Evolutionary conservation across 1,140 invertebrate genomes (phyloP).

Genomic region (Aphaenogaster floridana): DNA sequence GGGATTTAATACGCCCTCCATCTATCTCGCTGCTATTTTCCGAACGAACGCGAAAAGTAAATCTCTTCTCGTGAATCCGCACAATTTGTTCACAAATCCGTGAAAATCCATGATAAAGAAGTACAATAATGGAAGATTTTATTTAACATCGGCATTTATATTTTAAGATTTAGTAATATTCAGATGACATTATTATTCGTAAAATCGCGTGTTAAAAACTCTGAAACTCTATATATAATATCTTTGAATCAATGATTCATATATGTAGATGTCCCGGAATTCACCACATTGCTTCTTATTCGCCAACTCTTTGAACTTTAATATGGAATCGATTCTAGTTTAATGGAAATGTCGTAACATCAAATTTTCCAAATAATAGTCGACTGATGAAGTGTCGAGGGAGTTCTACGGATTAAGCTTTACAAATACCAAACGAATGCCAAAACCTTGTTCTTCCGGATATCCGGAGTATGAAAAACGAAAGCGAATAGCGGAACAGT

Average conservation of each 20-base stretch:
- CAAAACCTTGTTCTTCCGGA: constrained; percentile 18
- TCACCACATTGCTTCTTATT: neutral
- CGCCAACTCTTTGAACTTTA: neutral
- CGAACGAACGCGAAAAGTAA: constrained; percentile 10
- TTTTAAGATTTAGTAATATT: neutral
- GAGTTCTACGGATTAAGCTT: neutral
- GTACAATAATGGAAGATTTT: neutral
- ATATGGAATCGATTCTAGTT: neutral
- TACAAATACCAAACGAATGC: neutral
- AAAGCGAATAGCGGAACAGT: constrained; percentile 35
- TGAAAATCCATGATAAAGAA: neutral
- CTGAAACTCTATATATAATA: neutral
- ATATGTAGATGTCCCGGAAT: neutral
- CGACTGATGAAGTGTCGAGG: too few relatives aligned
- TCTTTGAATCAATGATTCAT: neutral
- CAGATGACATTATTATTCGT: neutral
- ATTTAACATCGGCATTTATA: neutral
- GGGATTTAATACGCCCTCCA: neutral
- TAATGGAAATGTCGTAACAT: neutral
- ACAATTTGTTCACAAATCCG: neutral
- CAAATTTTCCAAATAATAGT: neutral
- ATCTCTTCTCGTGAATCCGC: neutral
- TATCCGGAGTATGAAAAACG: constrained; percentile 20
- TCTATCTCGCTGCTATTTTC: constrained; percentile 9
- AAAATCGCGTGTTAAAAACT: neutral